Evolutionary conservation across 2,888 invertebrate genomes (phyloP).

Genomic region (Erpobdella octoculata): DNA sequence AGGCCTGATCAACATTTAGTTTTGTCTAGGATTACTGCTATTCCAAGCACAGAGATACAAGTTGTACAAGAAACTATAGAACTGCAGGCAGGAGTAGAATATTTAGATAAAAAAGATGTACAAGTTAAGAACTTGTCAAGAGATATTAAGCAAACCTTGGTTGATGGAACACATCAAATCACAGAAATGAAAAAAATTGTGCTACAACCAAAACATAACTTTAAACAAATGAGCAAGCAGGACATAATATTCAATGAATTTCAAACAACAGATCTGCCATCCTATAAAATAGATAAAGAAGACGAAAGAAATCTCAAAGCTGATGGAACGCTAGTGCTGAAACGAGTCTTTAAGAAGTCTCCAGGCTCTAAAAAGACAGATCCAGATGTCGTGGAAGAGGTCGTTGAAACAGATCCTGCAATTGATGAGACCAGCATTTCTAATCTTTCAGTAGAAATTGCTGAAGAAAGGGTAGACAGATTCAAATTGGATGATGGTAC

Average conservation of each 20-base stretch:
- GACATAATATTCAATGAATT: conserved; percentile 3
- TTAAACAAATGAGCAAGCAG: too few species aligned
- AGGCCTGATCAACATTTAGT: too few species aligned
- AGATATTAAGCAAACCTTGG: too few species aligned
- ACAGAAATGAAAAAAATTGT: too few species aligned
- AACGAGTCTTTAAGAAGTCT: conserved; percentile 9
- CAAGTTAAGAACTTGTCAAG: too few species aligned
- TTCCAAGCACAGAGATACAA: too few species aligned
- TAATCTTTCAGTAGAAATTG: not conserved
- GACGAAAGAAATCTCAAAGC: not conserved
- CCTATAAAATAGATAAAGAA: not conserved
- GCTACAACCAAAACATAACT: too few species aligned
- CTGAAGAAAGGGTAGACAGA: not conserved
- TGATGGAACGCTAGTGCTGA: conserved; percentile 9
- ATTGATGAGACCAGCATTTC: conserved; percentile 6
- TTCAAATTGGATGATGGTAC: not conserved
- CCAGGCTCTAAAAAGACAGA: not conserved
- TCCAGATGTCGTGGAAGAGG: conserved; percentile 19
- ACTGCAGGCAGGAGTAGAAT: too few species aligned
- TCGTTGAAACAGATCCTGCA: conserved; percentile 3
- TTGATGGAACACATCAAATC: too few species aligned
- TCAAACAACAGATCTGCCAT: conserved; percentile 2
- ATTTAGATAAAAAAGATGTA: too few species aligned
- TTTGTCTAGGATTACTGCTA: too few species aligned
- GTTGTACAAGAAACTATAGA: too few species aligned